Conservation (phyloP, 2,888 invertebrate species). For the Cheilosia soror region DNA sequence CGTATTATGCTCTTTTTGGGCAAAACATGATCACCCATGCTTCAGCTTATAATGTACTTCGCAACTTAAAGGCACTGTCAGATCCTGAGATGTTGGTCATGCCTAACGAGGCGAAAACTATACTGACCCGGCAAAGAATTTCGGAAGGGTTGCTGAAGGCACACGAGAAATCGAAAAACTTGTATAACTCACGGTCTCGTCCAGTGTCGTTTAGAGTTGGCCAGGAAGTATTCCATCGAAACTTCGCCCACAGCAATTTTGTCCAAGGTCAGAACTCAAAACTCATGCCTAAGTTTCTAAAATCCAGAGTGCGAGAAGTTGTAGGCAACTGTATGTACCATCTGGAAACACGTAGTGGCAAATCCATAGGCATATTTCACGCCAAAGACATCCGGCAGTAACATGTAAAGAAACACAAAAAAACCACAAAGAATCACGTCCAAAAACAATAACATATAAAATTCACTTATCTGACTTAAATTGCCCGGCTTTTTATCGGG, state of each 20-base stretch:
- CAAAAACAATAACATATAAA: no score
- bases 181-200: not conserved
- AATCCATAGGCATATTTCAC: no score
- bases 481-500: no score
- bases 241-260: not conserved
- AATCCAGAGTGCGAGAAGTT: not conserved
- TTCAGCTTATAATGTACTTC: slow-evolving; percentile 7
- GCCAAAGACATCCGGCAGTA: no score
- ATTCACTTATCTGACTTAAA: no score
- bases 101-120: not conserved
- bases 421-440: no score
- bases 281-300: not conserved
- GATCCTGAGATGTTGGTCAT: slow-evolving; percentile 13
- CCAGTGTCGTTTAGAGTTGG: no score
- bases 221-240: not conserved
- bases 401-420: no score
- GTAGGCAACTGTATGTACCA: not conserved
- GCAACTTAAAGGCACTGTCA: slow-evolving; percentile 4
- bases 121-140: not conserved
- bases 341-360: no score
- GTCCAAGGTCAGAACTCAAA: not conserved
- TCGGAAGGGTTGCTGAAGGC: not conserved
- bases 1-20: not conserved
- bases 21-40: slow-evolving; percentile 27
- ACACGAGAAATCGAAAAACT: not conserved